These are phyloP conservation scores for Amniataba percoides DNA, from an alignment of 2,797 vertebrate genomes.

Conservation along the genomic window DNA sequence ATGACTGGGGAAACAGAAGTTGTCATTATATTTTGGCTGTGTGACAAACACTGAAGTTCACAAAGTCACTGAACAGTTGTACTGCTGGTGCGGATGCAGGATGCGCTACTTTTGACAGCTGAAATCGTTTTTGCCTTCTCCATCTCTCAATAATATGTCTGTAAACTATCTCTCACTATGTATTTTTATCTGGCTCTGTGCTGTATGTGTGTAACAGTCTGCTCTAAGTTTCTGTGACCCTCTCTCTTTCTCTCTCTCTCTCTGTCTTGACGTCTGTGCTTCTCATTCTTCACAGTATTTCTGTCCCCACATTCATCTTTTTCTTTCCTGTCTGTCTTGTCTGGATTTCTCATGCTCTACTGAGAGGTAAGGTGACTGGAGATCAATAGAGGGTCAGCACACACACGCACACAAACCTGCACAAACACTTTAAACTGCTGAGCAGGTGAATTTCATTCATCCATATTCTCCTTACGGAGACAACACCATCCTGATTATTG, in stretches of 20 bases:
- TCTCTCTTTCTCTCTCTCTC: slow-evolving; percentile 5
- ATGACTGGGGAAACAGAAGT: slow-evolving; percentile 58
- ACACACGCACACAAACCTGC: slow-evolving; percentile 35
- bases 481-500: slow-evolving; percentile 70
- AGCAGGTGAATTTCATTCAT: slow-evolving; percentile 79
- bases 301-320: slow-evolving; percentile 56
- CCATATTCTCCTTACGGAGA: slow-evolving; percentile 74
- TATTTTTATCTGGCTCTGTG: slow-evolving; percentile 4
- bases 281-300: slow-evolving; percentile 40
- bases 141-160: background rate
- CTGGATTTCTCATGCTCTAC: slow-evolving; percentile 60
- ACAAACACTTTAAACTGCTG: slow-evolving; percentile 72
- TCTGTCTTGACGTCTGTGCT: slow-evolving; percentile 33
- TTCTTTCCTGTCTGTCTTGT: slow-evolving; percentile 56
- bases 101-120: slow-evolving; percentile 15
- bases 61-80: slow-evolving; percentile 51
- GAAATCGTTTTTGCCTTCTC: background rate
- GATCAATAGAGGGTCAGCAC: slow-evolving; percentile 72
- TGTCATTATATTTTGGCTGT: slow-evolving; percentile 51
- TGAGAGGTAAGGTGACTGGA: slow-evolving; percentile 60
- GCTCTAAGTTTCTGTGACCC: background rate
- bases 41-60: slow-evolving; percentile 53
- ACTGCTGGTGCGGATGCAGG: slow-evolving; percentile 16
- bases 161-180: background rate
- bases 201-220: slow-evolving; percentile 23